Evolutionary conservation across 2,888 invertebrate genomes (phyloP).

Genomic region (Julus scanicus): DNA sequence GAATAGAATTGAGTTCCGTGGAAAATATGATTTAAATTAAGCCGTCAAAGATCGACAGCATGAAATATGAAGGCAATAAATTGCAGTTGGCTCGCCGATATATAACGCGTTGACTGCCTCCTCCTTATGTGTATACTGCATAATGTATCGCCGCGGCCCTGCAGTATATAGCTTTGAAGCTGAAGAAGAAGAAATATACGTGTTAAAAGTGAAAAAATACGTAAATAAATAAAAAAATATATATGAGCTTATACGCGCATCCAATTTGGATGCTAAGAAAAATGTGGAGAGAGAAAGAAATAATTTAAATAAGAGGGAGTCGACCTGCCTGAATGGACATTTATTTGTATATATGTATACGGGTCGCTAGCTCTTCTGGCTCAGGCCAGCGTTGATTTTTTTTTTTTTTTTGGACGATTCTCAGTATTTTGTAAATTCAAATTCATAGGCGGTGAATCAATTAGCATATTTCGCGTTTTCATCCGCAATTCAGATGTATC

Average conservation of each 20-base stretch:
- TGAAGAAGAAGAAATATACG: conserved; percentile 19
- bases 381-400: not conserved
- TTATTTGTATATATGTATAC: not conserved
- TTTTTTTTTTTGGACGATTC: not conserved
- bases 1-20: not conserved
- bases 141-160: not conserved
- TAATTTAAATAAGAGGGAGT: conserved; percentile 8
- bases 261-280: not conserved
- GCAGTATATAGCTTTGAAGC: not conserved
- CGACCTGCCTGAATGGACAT: not conserved
- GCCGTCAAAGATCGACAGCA: conserved; percentile 28
- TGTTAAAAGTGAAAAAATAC: not conserved
- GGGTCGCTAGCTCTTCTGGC: not conserved
- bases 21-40: conserved; percentile 26
- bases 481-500: not conserved
- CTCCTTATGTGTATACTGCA: not conserved
- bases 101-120: not conserved
- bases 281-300: not conserved
- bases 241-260: not conserved
- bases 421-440: not conserved
- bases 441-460: not conserved
- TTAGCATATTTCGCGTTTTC: not conserved
- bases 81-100: not conserved
- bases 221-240: conserved; percentile 7
- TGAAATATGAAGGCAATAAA: conserved; percentile 20